Evolutionary conservation across 2,113 vertebrate genomes (phyloP), one percentile per base, ranked within the genome.

Genomic region (Spermophilus dauricus): DNA sequence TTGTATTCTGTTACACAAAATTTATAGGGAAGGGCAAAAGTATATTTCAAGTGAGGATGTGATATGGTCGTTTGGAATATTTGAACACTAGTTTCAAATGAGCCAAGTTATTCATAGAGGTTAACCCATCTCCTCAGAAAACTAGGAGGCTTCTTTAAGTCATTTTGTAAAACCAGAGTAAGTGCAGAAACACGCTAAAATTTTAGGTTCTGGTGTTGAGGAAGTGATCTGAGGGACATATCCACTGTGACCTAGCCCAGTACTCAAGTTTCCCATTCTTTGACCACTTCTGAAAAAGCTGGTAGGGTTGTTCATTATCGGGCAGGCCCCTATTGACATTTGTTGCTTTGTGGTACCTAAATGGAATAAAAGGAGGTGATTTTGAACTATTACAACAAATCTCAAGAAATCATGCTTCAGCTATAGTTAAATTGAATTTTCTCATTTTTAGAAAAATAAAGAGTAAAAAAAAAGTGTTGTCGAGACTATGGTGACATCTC

Each of bases 1-100:
- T 95, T 96, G 88, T 97, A 96, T 90, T 97, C 97, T 91, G 72
- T 97, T 98, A 96, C 94, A 98, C 95, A 98, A 96, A 98, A 98
- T 98, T 98, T 98, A 98, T 98, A 97, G 94, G 86, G 97, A 98
- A 98, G 97, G 95, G 91, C 69, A 97, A 98, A 98, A 98, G 95
- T 96, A 63, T 97, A 97, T 98, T 98, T 98, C 93, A 97, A 75
- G 85, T 89, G 89, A 96, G 84, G 85, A 98, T 98, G 82, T 91
- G 80, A 97, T 97, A 81, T 97, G 97, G 89, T 94, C 96, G 96
- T 95, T 98, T 89, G 93, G 97, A 98, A 98, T 98, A 98, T 86
- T 94, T 98, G 94, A 98, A 97, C 18, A 98, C 96, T 37, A 90
- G n/a, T 97, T 98, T 96, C 91, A 96, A 98, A 98, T 89, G 84